Conservation (phyloP, 2,888 invertebrate genomes). For the Melinopterus prodromus region DNA sequence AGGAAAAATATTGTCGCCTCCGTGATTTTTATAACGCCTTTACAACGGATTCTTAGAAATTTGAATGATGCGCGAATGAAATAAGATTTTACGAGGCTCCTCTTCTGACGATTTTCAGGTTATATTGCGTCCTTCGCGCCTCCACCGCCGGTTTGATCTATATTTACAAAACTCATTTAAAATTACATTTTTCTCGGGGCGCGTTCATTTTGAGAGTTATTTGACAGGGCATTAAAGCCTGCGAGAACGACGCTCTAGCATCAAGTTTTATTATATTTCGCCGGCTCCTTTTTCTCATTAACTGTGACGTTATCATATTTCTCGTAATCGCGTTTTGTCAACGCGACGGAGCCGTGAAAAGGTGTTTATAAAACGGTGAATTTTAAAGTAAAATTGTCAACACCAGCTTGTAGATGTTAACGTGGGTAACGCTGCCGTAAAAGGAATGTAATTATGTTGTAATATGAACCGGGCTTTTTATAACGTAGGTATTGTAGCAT, state of each 20-base stretch:
- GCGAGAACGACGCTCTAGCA: neutral
- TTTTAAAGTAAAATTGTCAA: neutral
- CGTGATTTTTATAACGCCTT: neutral
- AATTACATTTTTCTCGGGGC: neutral
- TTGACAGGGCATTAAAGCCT: neutral
- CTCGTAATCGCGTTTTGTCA: neutral
- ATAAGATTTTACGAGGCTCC: neutral
- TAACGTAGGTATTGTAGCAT: too few relatives aligned
- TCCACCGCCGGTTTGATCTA: neutral
- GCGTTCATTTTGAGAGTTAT: neutral
- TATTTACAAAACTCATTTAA: neutral
- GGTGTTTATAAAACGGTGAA: neutral
- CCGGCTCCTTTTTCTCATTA: neutral
- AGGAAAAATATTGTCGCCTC: neutral
- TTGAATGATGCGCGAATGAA: neutral
- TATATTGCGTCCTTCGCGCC: neutral
- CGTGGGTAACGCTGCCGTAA: too few relatives aligned
- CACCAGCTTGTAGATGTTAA: neutral
- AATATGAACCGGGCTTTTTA: too few relatives aligned
- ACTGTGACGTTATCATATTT: conserved; percentile 4
- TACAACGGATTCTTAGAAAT: neutral
- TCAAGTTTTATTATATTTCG: neutral
- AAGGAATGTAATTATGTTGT: too few relatives aligned
- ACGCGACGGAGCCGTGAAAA: neutral
- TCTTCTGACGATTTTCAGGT: neutral